These are phyloP conservation scores for Pammene aurita DNA, from an alignment of 2,888 invertebrate genomes.

Conservation along the genomic window DNA sequence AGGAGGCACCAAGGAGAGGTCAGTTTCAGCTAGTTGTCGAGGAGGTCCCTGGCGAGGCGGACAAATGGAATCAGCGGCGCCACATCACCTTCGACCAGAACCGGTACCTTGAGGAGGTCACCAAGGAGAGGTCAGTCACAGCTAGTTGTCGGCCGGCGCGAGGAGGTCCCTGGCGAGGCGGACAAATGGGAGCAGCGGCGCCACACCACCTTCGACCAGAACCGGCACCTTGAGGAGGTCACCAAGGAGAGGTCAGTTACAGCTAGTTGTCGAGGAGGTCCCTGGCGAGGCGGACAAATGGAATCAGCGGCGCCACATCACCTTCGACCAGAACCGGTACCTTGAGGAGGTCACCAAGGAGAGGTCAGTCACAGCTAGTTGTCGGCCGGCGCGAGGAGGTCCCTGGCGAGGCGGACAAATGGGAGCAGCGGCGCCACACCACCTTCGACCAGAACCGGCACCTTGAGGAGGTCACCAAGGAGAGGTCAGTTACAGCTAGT, in stretches of 20 bases:
- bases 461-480: no score
- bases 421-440: no score
- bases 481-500: no score
- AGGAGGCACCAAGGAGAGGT: slow-evolving; percentile 70
- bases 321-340: no score
- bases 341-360: no score
- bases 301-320: no score
- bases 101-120: slow-evolving; percentile 80
- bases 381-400: no score
- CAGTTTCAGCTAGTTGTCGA: slow-evolving; percentile 59
- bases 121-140: slow-evolving; percentile 55
- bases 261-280: no score
- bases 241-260: slow-evolving; percentile 58
- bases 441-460: no score
- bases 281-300: no score
- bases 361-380: no score
- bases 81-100: slow-evolving; percentile 80
- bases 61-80: slow-evolving; percentile 77
- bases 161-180: slow-evolving; percentile 65
- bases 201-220: slow-evolving; percentile 78
- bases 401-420: no score
- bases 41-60: slow-evolving; percentile 64
- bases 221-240: slow-evolving; percentile 81
- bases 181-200: slow-evolving; percentile 78
- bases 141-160: slow-evolving; percentile 70